Evolutionary conservation across 53 echinoderm and acorn worm genomes (phyloP).

Genomic region (Astropecten irregularis): DNA sequence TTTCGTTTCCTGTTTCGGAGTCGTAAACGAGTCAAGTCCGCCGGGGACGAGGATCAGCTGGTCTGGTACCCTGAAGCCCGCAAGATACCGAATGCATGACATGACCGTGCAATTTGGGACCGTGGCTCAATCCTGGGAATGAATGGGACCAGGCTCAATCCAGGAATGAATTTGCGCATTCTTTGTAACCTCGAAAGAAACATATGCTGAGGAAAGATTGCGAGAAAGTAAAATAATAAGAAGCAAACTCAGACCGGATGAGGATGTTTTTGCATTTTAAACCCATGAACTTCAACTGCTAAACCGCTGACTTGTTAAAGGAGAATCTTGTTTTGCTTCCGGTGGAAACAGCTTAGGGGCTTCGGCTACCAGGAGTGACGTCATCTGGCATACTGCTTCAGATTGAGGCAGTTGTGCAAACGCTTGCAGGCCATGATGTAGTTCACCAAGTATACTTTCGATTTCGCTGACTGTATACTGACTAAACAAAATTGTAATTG

Average conservation of each 20-base stretch:
- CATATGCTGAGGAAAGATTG: slow-evolving; percentile 28
- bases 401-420: too few species aligned
- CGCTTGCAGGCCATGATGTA: too few species aligned
- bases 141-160: background rate
- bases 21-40: slow-evolving; percentile 30
- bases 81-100: too few species aligned
- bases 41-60: slow-evolving; percentile 12
- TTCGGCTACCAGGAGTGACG: background rate
- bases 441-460: too few species aligned
- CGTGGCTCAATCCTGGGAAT: too few species aligned
- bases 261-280: background rate
- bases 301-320: background rate
- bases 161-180: slow-evolving; percentile 14
- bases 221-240: too few species aligned
- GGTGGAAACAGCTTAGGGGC: background rate
- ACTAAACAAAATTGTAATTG: too few species aligned
- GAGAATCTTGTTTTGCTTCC: background rate
- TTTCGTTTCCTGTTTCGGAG: slow-evolving; percentile 33
- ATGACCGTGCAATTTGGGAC: too few species aligned
- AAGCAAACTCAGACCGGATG: background rate
- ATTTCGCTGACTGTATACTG: too few species aligned
- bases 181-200: background rate
- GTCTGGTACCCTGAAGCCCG: slow-evolving; percentile 13
- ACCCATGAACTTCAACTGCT: slow-evolving; percentile 6
- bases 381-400: background rate